Percentiles rank a stretch among this genome's conserved stretches.
phyloP scores from a whole-genome alignment of 2,797 vertebrate species.

The Semotilus atromaculatus region DNA sequence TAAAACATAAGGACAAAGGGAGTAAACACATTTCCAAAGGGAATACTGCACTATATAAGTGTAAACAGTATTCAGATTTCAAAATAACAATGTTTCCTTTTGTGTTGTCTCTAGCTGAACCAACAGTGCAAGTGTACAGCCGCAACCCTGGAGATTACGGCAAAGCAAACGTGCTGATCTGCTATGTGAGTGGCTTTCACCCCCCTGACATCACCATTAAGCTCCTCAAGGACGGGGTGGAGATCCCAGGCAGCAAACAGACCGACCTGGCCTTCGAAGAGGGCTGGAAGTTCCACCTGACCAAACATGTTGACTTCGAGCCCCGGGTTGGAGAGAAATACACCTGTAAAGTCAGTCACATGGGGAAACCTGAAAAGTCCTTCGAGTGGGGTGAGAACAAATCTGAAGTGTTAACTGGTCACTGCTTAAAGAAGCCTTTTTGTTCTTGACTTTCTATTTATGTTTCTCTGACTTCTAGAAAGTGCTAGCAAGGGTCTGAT shows the following conservation, averaged over 20 bases:
- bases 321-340: fast-evolving
- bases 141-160: conserved; percentile 41
- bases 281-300: conserved; percentile 78
- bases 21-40: neutral
- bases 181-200: conserved; percentile 73
- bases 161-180: conserved; percentile 70
- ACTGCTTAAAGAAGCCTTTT: neutral
- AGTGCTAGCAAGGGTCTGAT: neutral
- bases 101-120: conserved; percentile 56
- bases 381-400: conserved; percentile 73
- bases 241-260: neutral
- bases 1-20: neutral
- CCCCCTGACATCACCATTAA: conserved; percentile 72
- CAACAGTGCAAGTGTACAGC: conserved; percentile 76
- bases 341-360: conserved; percentile 69
- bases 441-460: neutral
- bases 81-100: neutral
- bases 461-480: neutral
- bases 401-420: neutral
- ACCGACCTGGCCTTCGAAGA: conserved; percentile 76
- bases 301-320: conserved; percentile 40
- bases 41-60: neutral
- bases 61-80: neutral
- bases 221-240: conserved; percentile 52
- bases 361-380: fast-evolving